Base-by-base conservation (phyloP, 2,113 vertebrate genomes). In the Barnardius zonarius region DNA sequence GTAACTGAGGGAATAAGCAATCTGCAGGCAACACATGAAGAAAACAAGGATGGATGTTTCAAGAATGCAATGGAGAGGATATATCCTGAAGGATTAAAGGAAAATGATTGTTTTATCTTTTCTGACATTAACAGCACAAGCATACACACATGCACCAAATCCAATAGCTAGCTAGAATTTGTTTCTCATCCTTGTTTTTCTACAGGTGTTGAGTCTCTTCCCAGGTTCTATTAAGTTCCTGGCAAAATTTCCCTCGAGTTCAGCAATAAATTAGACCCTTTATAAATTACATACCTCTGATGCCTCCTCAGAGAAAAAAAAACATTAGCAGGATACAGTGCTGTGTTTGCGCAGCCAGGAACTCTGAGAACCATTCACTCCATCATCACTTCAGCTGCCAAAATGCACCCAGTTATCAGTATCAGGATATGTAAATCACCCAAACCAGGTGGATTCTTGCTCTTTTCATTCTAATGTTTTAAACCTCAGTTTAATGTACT, bases 201-300 rank as follows among this genome's bases (percentile, higher is more conserved):
- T 54, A 62, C 16, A 83, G 41, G 14, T 83, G 88, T 96, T 80
- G 80, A 27, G 41, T 59, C 90, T 67, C 27, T 81, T 68, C 28
- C 51, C 33, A 12, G 66, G 55, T 77, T 79, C 55, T 91, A 17
- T 55, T 59, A 81, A 88, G 55, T 75, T 55, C 35, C 46, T 55
- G 80, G 59, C 35, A 95, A 88, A 86, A 63, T 93, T 75, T 86
- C 88, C 83, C 92, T 63, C 2, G 54, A 92, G 91, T 90, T 83
- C 88, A 75, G 86, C 79, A 81, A 86, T 92, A 77, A 80, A 79
- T 86, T 77, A 80, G 49, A 27, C 44, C 43, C 78, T 83, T 90
- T 66, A 88, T 49, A 54, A 48, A 84, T 87, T 73, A 88, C 59
- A 51, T 10, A 83, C 13, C 51, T 67, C 46, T 76, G 90, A 94